These are phyloP conservation scores for Charadrius vociferus DNA, from an alignment of 2,113 vertebrate species.

Conservation along the genomic window DNA sequence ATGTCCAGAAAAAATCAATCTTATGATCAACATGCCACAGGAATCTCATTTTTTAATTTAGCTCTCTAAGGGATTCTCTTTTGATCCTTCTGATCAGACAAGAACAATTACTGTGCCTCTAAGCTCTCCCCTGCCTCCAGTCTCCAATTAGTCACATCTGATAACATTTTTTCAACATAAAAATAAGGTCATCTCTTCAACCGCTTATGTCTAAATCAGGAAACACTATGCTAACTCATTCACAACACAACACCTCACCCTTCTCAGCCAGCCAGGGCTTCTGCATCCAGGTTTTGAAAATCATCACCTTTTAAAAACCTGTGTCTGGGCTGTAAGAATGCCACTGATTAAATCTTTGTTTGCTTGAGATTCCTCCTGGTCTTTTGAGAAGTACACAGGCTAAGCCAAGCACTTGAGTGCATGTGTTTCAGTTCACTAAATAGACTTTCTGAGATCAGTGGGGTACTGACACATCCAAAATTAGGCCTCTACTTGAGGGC, in stretches of 20 bases:
- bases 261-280: background rate
- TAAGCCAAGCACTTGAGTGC: background rate
- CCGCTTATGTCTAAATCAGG: background rate
- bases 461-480: background rate
- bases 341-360: background rate
- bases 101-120: conserved; percentile 40
- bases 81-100: conserved; percentile 35
- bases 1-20: conserved; percentile 29
- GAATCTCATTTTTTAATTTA: conserved; percentile 4
- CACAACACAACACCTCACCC: background rate
- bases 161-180: background rate
- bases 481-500: background rate
- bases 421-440: background rate
- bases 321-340: background rate
- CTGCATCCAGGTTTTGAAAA: background rate
- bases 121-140: background rate
- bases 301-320: background rate
- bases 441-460: background rate
- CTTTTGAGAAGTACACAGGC: background rate
- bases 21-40: conserved; percentile 11
- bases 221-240: background rate
- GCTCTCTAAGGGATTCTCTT: background rate
- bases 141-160: conserved; percentile 22
- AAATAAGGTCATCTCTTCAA: background rate
- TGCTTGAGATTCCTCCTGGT: background rate